phyloP scores from a whole-genome alignment of 2,797 vertebrate genomes.

The Molossus molossus region DNA sequence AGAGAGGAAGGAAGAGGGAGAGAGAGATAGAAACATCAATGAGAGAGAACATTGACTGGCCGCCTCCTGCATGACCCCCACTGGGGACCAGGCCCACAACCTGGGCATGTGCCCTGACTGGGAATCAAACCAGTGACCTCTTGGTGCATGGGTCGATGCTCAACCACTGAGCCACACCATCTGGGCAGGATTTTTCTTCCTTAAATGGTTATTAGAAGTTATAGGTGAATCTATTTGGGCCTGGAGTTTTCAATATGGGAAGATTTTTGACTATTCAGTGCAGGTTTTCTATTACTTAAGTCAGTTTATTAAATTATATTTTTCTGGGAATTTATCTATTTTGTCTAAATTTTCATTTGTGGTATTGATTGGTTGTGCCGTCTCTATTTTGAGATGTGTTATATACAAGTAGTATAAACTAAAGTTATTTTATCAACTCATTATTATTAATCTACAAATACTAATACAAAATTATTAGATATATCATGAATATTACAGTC shows the following conservation, averaged over 20 bases:
- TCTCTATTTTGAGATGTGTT: conserved; percentile 29
- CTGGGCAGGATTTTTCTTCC: not conserved
- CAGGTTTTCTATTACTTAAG: conserved; percentile 8
- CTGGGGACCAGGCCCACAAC: too few species aligned
- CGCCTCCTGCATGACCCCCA: too few species aligned
- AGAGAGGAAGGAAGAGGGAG: too few species aligned
- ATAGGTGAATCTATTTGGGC: not conserved
- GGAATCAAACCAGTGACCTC: too few species aligned
- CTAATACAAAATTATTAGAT: not conserved
- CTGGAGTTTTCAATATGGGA: not conserved
- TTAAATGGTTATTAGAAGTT: conserved; percentile 39
- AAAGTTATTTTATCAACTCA: not conserved
- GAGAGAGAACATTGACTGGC: too few species aligned
- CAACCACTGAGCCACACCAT: too few species aligned
- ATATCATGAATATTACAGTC: not conserved
- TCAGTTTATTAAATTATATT: conserved; percentile 35
- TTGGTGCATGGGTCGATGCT: too few species aligned
- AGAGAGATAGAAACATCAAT: too few species aligned
- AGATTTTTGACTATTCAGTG: not conserved
- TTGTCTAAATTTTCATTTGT: conserved; percentile 5
- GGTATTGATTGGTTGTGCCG: not conserved
- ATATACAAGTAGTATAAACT: not conserved
- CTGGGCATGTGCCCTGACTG: too few species aligned
- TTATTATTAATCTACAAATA: conserved; percentile 10
- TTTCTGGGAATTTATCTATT: not conserved